Percentiles rank a stretch among this genome's conserved stretches.
These are phyloP conservation scores for Nannoperca australis DNA, from an alignment of 2,797 vertebrate genomes.

Conservation along the genomic window DNA sequence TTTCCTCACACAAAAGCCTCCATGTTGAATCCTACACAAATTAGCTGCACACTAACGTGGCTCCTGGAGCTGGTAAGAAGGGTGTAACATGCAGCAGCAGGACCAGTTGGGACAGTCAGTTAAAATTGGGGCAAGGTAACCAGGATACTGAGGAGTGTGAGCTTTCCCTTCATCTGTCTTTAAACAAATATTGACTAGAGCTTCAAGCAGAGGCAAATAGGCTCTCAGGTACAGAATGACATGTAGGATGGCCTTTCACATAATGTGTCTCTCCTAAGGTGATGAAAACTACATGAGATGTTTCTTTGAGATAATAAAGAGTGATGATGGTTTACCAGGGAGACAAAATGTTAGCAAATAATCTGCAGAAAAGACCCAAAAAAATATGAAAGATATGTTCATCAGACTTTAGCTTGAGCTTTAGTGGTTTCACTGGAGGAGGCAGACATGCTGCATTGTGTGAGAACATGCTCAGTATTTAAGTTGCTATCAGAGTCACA, in stretches of 20 bases:
- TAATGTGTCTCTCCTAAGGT: slow-evolving; percentile 19
- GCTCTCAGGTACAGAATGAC: slow-evolving; percentile 59
- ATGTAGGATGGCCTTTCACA: slow-evolving; percentile 29
- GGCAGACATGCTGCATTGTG: background rate
- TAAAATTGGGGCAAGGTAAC: slow-evolving; percentile 63
- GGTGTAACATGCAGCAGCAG: slow-evolving; percentile 62
- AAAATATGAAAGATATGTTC: background rate
- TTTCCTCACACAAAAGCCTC: background rate
- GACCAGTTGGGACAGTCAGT: slow-evolving; percentile 73
- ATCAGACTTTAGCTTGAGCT: background rate
- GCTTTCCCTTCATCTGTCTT: slow-evolving; percentile 66
- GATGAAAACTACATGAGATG: background rate
- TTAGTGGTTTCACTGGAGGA: background rate
- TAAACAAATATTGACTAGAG: slow-evolving; percentile 84
- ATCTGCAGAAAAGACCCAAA: background rate
- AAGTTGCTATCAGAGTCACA: background rate
- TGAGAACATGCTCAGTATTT: background rate
- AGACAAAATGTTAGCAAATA: background rate
- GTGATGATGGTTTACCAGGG: background rate
- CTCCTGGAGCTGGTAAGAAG: slow-evolving; percentile 43
- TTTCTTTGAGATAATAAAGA: slow-evolving; percentile 4
- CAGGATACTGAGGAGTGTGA: slow-evolving; percentile 80
- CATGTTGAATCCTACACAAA: slow-evolving; percentile 39
- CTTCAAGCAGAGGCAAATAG: slow-evolving; percentile 71
- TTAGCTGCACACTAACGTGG: background rate